Evolutionary conservation across 2,888 invertebrate species (phyloP).

Genomic region (Andrena bucephala): DNA sequence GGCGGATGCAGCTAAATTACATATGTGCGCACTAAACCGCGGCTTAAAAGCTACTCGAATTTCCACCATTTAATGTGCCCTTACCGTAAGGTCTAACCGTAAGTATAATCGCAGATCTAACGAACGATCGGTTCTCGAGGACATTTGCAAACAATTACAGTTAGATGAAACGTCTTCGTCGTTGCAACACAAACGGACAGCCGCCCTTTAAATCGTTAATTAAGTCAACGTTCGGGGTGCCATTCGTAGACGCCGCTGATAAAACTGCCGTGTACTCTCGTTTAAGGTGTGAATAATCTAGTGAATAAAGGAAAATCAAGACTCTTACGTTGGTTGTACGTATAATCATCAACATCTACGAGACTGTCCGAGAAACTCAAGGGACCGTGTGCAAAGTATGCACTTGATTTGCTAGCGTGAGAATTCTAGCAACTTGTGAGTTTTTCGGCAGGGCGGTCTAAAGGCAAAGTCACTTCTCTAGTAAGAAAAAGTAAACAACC

Average conservation of each 20-base stretch:
- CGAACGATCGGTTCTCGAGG: constrained; percentile 51
- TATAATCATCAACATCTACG: not conserved
- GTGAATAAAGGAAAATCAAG: constrained; percentile 5
- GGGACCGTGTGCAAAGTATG: not conserved
- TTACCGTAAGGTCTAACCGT: constrained; percentile 67
- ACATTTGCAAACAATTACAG: constrained; percentile 38
- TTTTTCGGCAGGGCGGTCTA: constrained; percentile 1
- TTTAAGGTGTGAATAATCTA: constrained; percentile 22
- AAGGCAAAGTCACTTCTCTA: not conserved
- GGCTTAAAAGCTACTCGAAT: constrained; percentile 51
- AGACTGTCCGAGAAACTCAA: constrained; percentile 1
- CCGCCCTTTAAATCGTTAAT: constrained; percentile 24
- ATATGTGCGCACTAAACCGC: constrained; percentile 63
- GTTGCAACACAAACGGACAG: constrained; percentile 9
- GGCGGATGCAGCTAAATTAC: constrained; percentile 61
- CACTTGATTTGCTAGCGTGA: not conserved
- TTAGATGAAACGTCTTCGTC: not conserved
- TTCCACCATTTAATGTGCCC: constrained; percentile 49
- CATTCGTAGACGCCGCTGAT: constrained; percentile 10
- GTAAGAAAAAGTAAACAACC: not conserved
- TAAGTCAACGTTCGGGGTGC: constrained; percentile 12
- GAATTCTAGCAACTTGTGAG: constrained; percentile 2
- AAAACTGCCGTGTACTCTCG: constrained; percentile 14
- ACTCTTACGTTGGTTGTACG: not conserved
- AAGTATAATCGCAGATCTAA: constrained; percentile 63